Base-by-base conservation (phyloP, 2,797 vertebrate species). In the Hozukius guyotensis region DNA sequence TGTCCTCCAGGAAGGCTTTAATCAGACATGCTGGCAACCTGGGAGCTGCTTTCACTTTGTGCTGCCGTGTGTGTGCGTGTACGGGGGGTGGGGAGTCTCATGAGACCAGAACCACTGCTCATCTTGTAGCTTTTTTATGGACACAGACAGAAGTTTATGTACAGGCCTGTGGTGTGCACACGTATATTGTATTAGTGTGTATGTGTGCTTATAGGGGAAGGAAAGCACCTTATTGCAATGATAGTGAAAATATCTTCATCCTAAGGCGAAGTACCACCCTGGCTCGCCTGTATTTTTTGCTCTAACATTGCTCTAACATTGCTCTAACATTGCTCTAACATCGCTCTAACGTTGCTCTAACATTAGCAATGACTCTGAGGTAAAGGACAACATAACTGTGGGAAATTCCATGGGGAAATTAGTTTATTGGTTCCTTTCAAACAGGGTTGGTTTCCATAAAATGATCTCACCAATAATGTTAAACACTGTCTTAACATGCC, bases 381-480 rank as follows among this genome's bases (percentile, higher is more conserved):
- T 71, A 52, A 72, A 78, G 22, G 46, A 31, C n/a, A 29, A 79
- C 13, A 31, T 38, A 60, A 67, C 12, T 59, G 32, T 78, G 72
- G 83, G 81, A 84, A 81, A 80, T 57, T 90, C 77, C 83, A 72
- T 22, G 27, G 13, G 20, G 42, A 72, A 78, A 76, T 81, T 8
- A 29, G 24, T 78, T 77, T 81, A 81, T 77, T 81, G 34, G 42
- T 64, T 82, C n/a, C 59, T 69, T 63, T 80, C 14, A 87, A 84
- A 77, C 68, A 62, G 29, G 60, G 61, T 71, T 61, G 10, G n/a
- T 84, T 86, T 88, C 56, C 75, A 59, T 78, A 18, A 85, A 85
- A 71, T 73, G 14, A 75, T 67, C 46, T 66, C 16, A 65, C 24
- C 24, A 53, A 3, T 74, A 72, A 59, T 77, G 56, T 77, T 66